Conservation (phyloP, 2,113 vertebrate genomes). For the Tapirus terrestris region DNA sequence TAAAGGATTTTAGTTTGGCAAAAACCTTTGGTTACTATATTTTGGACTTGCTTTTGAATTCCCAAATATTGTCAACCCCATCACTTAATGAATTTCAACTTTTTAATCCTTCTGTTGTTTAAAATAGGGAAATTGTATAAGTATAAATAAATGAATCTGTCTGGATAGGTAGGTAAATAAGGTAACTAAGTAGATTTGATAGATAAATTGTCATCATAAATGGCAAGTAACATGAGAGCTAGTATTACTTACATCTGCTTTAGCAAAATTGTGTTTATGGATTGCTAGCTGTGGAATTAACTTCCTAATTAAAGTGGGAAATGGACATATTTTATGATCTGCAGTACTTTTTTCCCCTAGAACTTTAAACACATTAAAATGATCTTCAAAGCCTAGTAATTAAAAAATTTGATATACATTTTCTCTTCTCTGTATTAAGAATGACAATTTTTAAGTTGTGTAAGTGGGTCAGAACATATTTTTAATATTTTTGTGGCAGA, state of each 20-base stretch:
- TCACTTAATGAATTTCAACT: not conserved
- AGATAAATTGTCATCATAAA: not conserved
- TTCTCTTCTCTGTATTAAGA: not conserved
- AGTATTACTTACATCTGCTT: not conserved
- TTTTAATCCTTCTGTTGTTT: not conserved
- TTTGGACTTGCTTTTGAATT: slow-evolving; percentile 28
- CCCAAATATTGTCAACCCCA: not conserved
- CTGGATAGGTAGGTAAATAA: slow-evolving; percentile 6
- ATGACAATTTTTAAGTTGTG: not conserved
- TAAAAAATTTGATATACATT: not conserved
- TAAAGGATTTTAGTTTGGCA: slow-evolving; percentile 50
- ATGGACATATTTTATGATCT: not conserved
- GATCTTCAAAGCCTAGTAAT: not conserved
- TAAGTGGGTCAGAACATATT: not conserved
- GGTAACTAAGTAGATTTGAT: not conserved
- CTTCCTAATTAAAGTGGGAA: not conserved
- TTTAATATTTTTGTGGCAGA: slow-evolving; percentile 15
- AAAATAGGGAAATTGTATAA: slow-evolving; percentile 36
- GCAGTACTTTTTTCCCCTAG: slow-evolving; percentile 9
- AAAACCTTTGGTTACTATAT: not conserved
- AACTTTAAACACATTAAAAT: slow-evolving; percentile 15
- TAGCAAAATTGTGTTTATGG: not conserved
- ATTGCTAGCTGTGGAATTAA: not conserved
- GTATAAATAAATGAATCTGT: slow-evolving; percentile 36
- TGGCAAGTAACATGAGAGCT: not conserved